Evolutionary conservation across 2,113 vertebrate species (phyloP).

Genomic region (Electrona antarctica): DNA sequence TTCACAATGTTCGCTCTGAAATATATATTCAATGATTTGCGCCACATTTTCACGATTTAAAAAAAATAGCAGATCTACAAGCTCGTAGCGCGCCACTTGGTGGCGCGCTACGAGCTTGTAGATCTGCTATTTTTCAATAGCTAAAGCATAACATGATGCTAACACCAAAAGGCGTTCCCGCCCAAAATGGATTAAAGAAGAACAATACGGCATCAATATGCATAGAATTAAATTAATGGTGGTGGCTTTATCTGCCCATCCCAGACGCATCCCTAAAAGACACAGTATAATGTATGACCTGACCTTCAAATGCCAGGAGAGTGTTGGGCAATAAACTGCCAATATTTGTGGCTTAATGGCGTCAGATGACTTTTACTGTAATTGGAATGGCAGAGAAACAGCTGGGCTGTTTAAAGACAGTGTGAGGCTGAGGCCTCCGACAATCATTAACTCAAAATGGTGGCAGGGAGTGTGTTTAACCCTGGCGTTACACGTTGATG

Average conservation of each 20-base stretch:
- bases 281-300: slow-evolving; percentile 98
- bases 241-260: slow-evolving; percentile 94
- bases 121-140: too few relatives aligned
- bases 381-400: slow-evolving; percentile 95
- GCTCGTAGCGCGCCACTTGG: too few relatives aligned
- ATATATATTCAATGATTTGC: too few relatives aligned
- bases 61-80: too few relatives aligned
- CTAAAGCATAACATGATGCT: too few relatives aligned
- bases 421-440: slow-evolving; percentile 68
- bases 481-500: slow-evolving; percentile 39
- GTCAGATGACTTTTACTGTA: slow-evolving; percentile 98
- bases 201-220: slow-evolving; percentile 82
- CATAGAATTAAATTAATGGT: slow-evolving; percentile 85
- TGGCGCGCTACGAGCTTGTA: too few relatives aligned
- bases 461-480: slow-evolving; percentile 73
- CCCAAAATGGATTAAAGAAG: too few relatives aligned
- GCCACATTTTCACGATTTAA: too few relatives aligned
- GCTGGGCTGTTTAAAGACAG: slow-evolving; percentile 85
- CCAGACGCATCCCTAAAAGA: slow-evolving; percentile 96
- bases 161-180: too few relatives aligned
- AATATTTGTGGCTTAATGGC: slow-evolving; percentile 99
- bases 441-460: slow-evolving; percentile 73
- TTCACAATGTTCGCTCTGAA: too few relatives aligned
- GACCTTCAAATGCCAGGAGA: slow-evolving; percentile 99
- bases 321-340: slow-evolving; percentile 97